These are phyloP conservation scores for Bolborhynchus lineola DNA, from an alignment of 2,113 vertebrate genomes.

Conservation along the genomic window DNA sequence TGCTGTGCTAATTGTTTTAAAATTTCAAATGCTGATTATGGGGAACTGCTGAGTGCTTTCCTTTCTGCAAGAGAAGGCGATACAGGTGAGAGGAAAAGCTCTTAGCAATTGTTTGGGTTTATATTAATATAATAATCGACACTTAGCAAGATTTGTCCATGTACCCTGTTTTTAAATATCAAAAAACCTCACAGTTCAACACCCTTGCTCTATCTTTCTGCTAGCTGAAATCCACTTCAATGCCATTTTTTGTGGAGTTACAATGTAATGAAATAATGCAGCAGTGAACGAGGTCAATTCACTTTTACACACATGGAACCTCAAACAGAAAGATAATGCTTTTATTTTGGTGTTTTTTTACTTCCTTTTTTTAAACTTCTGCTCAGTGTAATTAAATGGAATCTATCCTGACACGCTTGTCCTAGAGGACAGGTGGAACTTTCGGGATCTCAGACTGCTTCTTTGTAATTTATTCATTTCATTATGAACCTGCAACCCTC, in stretches of 20 bases:
- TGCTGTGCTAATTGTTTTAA: neutral
- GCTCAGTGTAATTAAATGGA: constrained; percentile 16
- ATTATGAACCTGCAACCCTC: constrained; percentile 38
- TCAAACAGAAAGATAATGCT: neutral
- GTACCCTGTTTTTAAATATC: neutral
- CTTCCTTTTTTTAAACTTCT: neutral
- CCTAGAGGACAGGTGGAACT: constrained; percentile 33
- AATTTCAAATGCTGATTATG: neutral
- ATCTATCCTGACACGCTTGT: constrained; percentile 16
- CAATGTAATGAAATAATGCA: neutral
- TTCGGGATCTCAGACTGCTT: constrained; percentile 1
- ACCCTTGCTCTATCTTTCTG: neutral
- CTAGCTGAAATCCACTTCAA: neutral
- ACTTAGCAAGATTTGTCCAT: neutral
- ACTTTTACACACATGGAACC: neutral
- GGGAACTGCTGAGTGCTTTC: neutral
- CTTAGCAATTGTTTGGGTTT: neutral
- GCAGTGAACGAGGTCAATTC: neutral
- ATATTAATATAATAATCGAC: neutral
- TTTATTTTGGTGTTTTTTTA: neutral
- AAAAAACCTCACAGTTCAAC: neutral
- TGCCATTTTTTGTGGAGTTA: neutral
- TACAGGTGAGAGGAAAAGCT: neutral
- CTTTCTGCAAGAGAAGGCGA: neutral
- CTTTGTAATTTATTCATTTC: constrained; percentile 54